Conservation (phyloP, 2,797 vertebrate genomes). For the Betta splendens region DNA sequence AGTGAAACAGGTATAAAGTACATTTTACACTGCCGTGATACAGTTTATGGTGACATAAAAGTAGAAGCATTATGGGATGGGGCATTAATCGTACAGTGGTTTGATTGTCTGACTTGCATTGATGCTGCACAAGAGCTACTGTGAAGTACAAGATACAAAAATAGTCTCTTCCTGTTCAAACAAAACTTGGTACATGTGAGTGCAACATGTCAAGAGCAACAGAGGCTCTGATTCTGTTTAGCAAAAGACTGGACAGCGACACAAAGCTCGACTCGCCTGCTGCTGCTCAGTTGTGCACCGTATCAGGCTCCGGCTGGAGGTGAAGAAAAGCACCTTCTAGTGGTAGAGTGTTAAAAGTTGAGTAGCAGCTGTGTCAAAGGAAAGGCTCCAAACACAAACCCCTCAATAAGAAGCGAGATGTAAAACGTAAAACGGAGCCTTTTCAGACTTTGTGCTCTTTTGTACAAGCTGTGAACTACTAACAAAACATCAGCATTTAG, state of each 20-base stretch:
- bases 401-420: too few species aligned
- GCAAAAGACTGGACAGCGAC: too few species aligned
- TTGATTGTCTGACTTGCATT: conserved; percentile 44
- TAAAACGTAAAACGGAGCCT: too few species aligned
- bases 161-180: conserved; percentile 29
- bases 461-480: neutral
- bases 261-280: too few species aligned
- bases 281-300: too few species aligned
- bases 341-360: too few species aligned
- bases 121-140: neutral
- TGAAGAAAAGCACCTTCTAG: too few species aligned
- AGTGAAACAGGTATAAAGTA: conserved; percentile 11
- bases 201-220: conserved; percentile 32
- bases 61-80: neutral
- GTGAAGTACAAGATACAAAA: conserved; percentile 46
- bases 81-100: conserved; percentile 8
- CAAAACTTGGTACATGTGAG: conserved; percentile 19
- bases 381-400: too few species aligned
- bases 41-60: conserved; percentile 1
- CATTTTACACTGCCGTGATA: conserved; percentile 11
- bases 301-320: too few species aligned
- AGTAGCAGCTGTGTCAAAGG: too few species aligned
- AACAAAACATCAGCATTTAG: neutral
- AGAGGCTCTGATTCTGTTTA: conserved; percentile 12
- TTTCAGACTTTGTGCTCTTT: too few species aligned